These are phyloP conservation scores for Sarcophaga bullata DNA, from an alignment of 1,140 invertebrate genomes.

Conservation along the genomic window DNA sequence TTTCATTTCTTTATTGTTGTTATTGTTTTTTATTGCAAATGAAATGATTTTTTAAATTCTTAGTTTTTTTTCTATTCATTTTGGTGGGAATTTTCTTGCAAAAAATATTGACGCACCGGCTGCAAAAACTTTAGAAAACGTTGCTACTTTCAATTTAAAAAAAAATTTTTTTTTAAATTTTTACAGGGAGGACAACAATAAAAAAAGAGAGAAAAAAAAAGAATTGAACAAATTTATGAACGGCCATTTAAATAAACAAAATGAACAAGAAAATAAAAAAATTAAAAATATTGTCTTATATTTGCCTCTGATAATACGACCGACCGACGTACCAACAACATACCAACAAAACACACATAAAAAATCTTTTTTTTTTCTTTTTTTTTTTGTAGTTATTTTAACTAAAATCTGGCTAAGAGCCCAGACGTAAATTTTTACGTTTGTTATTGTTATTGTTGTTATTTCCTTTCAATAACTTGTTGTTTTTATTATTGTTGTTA, in stretches of 20 bases:
- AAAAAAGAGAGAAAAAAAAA: background rate
- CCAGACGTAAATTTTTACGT: background rate
- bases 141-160: background rate
- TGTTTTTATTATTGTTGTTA: background rate
- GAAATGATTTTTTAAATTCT: background rate
- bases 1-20: too few relatives aligned
- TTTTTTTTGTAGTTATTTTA: too few relatives aligned
- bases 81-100: background rate
- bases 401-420: slow-evolving; percentile 15
- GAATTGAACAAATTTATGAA: slow-evolving; percentile 1
- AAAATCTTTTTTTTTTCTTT: too few relatives aligned
- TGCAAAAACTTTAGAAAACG: background rate
- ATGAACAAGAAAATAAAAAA: background rate
- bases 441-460: background rate
- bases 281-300: background rate
- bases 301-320: too few relatives aligned
- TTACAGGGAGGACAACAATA: background rate
- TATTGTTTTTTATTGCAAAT: background rate
- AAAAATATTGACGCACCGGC: slow-evolving; percentile 33
- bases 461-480: slow-evolving; percentile 22
- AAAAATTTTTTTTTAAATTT: background rate
- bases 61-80: background rate
- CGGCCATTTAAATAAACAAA: background rate
- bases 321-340: too few relatives aligned
- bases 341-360: too few relatives aligned